These are phyloP conservation scores for Pharmacophagus antenor DNA, from an alignment of 2,888 invertebrate species.

Conservation along the genomic window DNA sequence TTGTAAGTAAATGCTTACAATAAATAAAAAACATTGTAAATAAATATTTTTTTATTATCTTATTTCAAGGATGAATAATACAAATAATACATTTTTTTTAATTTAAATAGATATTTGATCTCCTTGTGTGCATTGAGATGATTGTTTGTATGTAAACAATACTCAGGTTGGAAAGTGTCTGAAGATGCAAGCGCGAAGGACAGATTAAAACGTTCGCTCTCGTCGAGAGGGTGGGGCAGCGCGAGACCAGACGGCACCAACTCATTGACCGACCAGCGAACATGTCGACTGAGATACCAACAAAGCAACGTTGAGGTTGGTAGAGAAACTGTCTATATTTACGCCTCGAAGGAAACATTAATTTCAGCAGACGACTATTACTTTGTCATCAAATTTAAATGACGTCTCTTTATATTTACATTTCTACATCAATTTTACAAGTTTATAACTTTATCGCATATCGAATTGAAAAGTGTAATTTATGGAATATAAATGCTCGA, in stretches of 20 bases:
- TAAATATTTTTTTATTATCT: too few relatives aligned
- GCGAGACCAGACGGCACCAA: constrained; percentile 83
- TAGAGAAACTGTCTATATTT: constrained; percentile 13
- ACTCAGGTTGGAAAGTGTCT: constrained; percentile 92
- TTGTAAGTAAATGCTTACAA: too few relatives aligned
- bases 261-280: constrained; percentile 82
- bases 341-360: neutral
- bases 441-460: neutral
- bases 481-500: too few relatives aligned
- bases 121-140: neutral
- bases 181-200: constrained; percentile 84
- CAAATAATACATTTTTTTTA: too few relatives aligned
- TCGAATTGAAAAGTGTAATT: neutral
- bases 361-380: constrained; percentile 1
- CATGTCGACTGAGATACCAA: constrained; percentile 92
- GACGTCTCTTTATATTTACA: too few relatives aligned
- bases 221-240: constrained; percentile 78
- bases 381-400: neutral
- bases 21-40: too few relatives aligned
- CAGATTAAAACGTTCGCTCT: constrained; percentile 82
- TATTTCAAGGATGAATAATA: too few relatives aligned
- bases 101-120: too few relatives aligned
- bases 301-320: constrained; percentile 92
- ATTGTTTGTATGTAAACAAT: neutral
- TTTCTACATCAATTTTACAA: neutral